These are phyloP conservation scores for Ylistrum balloti DNA, from an alignment of 1,140 invertebrate genomes.

Conservation along the genomic window DNA sequence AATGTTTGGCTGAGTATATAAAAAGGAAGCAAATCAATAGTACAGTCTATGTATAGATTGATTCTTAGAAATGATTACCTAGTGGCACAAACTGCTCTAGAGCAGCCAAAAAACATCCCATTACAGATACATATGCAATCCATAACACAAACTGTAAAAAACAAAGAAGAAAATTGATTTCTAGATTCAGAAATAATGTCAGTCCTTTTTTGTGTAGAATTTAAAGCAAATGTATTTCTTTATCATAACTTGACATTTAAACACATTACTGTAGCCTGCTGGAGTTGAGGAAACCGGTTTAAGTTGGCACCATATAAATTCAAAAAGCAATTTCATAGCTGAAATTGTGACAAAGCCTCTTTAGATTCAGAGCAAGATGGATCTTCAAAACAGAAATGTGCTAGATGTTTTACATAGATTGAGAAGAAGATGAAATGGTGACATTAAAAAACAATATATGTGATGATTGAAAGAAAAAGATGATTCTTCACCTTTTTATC, in stretches of 20 bases:
- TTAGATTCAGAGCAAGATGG: not conserved
- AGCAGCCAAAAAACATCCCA: not conserved
- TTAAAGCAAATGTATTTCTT: not conserved
- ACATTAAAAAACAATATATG: too few species aligned
- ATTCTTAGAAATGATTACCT: slow-evolving; percentile 19
- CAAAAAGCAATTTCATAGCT: not conserved
- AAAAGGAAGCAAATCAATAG: slow-evolving; percentile 28
- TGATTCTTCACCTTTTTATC: too few species aligned
- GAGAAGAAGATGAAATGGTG: too few species aligned
- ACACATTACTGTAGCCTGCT: too few species aligned
- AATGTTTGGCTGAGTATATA: slow-evolving; percentile 2
- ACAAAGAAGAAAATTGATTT: not conserved
- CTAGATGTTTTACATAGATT: too few species aligned
- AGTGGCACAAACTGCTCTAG: slow-evolving; percentile 1
- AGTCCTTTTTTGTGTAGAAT: not conserved
- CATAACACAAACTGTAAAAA: not conserved
- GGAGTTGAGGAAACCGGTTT: not conserved
- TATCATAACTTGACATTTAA: not conserved
- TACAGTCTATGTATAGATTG: slow-evolving; percentile 26
- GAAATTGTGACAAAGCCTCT: not conserved
- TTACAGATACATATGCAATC: slow-evolving; percentile 12
- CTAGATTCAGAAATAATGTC: not conserved
- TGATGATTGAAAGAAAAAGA: too few species aligned
- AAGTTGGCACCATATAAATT: not conserved
- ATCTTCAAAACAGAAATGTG: too few species aligned